phyloP scores from a whole-genome alignment of 2,113 vertebrate species.

The Cavia porcellus region DNA sequence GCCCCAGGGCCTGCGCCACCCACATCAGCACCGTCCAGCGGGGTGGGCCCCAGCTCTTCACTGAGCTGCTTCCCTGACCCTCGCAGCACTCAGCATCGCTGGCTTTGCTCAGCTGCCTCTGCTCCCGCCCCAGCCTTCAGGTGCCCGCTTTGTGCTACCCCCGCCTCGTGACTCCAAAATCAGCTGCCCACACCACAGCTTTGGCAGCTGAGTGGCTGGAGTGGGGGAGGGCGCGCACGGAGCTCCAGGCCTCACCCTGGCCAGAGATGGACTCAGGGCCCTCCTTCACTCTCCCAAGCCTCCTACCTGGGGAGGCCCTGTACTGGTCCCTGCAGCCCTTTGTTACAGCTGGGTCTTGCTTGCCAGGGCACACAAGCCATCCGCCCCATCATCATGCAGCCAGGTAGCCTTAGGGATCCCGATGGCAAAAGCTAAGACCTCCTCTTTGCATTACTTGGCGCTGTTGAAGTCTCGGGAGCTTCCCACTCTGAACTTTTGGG shows the following conservation, averaged over 20 bases:
- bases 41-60: not conserved
- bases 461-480: not conserved
- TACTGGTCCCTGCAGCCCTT: accelerated
- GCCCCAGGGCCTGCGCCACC: not conserved
- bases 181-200: not conserved
- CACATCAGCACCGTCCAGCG: not conserved
- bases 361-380: not conserved
- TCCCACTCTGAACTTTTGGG: not conserved
- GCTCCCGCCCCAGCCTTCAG: not conserved
- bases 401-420: not conserved
- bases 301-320: not conserved
- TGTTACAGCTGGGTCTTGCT: not conserved
- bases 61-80: not conserved
- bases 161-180: not conserved
- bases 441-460: not conserved
- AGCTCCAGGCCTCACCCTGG: not conserved
- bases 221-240: not conserved
- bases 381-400: not conserved
- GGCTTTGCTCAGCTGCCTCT: not conserved
- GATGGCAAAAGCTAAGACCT: no score
- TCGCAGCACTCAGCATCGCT: accelerated
- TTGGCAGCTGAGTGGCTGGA: not conserved
- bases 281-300: not conserved
- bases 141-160: not conserved
- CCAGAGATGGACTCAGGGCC: not conserved